These are phyloP conservation scores for Takifugu ocellatus DNA, from an alignment of 2,797 vertebrate species.

Conservation along the genomic window DNA sequence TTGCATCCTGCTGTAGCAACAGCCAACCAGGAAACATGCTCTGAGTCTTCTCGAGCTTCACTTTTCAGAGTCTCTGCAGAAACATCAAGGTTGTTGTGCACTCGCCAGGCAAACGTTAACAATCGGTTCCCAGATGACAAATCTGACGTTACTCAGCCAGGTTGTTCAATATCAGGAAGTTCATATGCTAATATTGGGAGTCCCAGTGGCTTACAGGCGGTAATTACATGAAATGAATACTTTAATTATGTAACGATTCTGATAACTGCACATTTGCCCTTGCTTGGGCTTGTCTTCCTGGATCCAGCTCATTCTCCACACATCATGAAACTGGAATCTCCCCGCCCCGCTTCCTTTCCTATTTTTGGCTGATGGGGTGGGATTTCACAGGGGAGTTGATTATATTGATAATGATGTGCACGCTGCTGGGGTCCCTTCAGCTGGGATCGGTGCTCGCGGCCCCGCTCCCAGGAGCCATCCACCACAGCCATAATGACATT, in stretches of 20 bases:
- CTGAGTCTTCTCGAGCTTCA: no score
- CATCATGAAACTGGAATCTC: slow-evolving; percentile 75
- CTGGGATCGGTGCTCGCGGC: slow-evolving; percentile 60
- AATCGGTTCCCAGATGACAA: slow-evolving; percentile 38
- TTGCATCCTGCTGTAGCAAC: no score
- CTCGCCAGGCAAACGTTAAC: slow-evolving; percentile 3
- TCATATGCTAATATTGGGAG: slow-evolving; percentile 68
- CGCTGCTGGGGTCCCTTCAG: slow-evolving; percentile 51
- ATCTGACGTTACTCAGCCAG: slow-evolving; percentile 46
- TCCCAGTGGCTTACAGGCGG: slow-evolving; percentile 67
- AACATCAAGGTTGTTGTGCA: no score
- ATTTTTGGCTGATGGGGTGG: slow-evolving; percentile 59
- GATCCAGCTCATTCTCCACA: slow-evolving; percentile 71
- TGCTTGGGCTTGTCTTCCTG: slow-evolving; percentile 72
- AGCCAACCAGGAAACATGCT: no score
- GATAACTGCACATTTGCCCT: slow-evolving; percentile 77
- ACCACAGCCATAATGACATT: slow-evolving; percentile 56
- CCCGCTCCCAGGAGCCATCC: slow-evolving; percentile 60
- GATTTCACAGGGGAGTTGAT: slow-evolving; percentile 59
- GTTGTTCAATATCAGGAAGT: slow-evolving; percentile 75
- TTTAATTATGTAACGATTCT: slow-evolving; percentile 77
- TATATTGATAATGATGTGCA: slow-evolving; percentile 74
- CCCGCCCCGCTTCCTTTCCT: slow-evolving; percentile 65
- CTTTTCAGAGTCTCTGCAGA: no score
- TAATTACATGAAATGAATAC: slow-evolving; percentile 81